Base-by-base conservation (phyloP, 2,888 invertebrate species). In the Sisyra nigra region DNA sequence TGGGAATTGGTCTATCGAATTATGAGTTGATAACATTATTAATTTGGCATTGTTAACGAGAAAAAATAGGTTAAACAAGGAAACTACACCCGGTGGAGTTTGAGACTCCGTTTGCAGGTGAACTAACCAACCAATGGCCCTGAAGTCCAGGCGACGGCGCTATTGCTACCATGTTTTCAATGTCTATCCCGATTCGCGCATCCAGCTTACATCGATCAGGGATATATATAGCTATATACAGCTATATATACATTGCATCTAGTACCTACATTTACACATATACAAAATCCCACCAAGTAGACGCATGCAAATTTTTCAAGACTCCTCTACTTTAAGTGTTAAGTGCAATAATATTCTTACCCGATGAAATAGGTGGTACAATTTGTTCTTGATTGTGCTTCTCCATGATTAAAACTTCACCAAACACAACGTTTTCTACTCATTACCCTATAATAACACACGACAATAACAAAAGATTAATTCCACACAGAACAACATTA, bases 311-410 rank as follows among this genome's bases (percentile, higher is more conserved):
- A 34, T n/a, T 8, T n/a, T 34, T 11, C 15, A 13, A 34, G 8
- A 34, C n/a, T 7, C 15, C 7, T 34, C 8, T n/a, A 34, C 8
- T 13, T n/a, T 6, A 9, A 33, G 4, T 9, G 11, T 8, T 2
- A 34, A 11, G 15, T 14, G 15, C 15, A 11, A 7, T 24, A 40
- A 24, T 24, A 24, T 5, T 51, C 54, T 57, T 51, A 60, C 60
- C 60, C 49, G 60, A 60, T 44, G 59, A 59, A 41, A 60, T 44
- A 32, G 59, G 59, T 41, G 59, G 54, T 24, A 59, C 50, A 43
- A 52, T 50, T 48, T 58, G 58, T 50, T 58, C 57, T 11, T 42
- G 39, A 24, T 24, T 24, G 47, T 50, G 51, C 46, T 55, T 57
- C 41, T 57, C 56, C 58, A 58, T 58, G 49, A 42, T 47, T 17